phyloP scores from a whole-genome alignment of 2,113 vertebrate genomes.

The Anthoscopus minutus region DNA sequence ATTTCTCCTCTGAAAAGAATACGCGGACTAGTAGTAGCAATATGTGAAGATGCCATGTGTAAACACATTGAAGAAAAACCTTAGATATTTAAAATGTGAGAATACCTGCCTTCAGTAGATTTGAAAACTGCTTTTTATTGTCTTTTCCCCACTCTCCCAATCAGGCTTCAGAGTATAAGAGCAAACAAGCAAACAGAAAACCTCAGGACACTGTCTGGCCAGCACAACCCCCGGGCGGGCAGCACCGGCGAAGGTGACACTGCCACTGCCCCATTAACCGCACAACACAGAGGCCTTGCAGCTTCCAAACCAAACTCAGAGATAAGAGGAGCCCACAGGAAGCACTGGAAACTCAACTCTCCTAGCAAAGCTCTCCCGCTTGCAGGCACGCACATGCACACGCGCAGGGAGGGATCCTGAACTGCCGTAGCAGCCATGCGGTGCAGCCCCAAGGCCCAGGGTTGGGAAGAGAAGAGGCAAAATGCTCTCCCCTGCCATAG shows the following conservation, averaged over 20 bases:
- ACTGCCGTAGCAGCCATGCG: background rate
- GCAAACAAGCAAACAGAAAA: background rate
- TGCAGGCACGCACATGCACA: background rate
- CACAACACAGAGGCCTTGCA: background rate
- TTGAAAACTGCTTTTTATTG: background rate
- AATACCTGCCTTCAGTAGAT: background rate
- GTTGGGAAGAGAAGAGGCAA: background rate
- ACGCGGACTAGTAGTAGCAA: background rate
- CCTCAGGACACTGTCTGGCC: background rate
- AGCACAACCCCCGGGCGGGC: rapidly evolving
- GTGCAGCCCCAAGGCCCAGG: background rate
- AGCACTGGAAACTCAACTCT: background rate
- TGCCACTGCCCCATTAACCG: rapidly evolving
- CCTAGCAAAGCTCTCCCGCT: background rate
- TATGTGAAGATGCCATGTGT: background rate
- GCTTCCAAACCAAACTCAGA: background rate
- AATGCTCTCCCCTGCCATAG: background rate
- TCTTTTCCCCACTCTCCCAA: background rate
- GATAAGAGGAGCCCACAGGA: rapidly evolving
- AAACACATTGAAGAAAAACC: background rate
- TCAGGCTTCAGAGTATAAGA: background rate
- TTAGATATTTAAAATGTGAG: background rate
- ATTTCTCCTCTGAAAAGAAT: background rate
- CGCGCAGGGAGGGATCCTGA: background rate
- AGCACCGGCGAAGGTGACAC: rapidly evolving